A percentile compares a stretch with the other conserved stretches of the same genome.
Evolutionary conservation across 2,888 invertebrate species (phyloP).

Genomic region (Malthinus seriepunctatus): DNA sequence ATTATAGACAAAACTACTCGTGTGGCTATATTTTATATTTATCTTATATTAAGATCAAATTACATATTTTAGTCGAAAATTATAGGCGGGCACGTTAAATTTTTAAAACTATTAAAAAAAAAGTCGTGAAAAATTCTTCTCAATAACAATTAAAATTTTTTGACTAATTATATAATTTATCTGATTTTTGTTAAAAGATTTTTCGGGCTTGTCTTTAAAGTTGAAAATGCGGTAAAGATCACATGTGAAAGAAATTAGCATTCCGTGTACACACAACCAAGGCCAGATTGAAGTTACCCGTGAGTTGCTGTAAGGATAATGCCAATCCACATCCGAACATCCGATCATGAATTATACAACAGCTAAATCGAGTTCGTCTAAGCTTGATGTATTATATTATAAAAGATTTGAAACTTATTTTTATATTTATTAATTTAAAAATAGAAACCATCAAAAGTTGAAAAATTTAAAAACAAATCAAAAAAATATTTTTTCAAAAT

Average conservation of each 20-base stretch:
- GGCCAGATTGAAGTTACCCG: constrained; percentile 48
- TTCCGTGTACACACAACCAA: constrained; percentile 44
- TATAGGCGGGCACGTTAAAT: not conserved
- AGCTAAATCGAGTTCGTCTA: not conserved
- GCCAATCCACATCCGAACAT: constrained; percentile 34
- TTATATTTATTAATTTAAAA: no score
- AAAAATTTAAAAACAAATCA: no score
- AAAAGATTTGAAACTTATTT: no score
- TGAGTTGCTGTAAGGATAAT: constrained; percentile 27
- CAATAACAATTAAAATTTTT: not conserved
- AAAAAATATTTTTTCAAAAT: no score
- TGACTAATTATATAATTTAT: not conserved
- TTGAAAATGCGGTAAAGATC: constrained; percentile 43
- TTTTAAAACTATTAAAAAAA: not conserved
- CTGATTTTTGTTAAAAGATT: constrained; percentile 17
- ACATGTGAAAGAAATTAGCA: constrained; percentile 48
- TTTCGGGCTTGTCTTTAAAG: constrained; percentile 41
- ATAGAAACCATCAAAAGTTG: no score
- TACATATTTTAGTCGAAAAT: constrained; percentile 5
- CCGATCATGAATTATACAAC: constrained; percentile 42
- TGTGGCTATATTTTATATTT: constrained; percentile 2
- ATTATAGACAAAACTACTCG: constrained; percentile 7
- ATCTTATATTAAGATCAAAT: constrained; percentile 3
- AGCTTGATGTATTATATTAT: no score
- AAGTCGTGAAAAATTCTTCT: not conserved